Evolutionary conservation across 2,113 vertebrate genomes (phyloP).

Genomic region (Oreochromis niloticus): DNA sequence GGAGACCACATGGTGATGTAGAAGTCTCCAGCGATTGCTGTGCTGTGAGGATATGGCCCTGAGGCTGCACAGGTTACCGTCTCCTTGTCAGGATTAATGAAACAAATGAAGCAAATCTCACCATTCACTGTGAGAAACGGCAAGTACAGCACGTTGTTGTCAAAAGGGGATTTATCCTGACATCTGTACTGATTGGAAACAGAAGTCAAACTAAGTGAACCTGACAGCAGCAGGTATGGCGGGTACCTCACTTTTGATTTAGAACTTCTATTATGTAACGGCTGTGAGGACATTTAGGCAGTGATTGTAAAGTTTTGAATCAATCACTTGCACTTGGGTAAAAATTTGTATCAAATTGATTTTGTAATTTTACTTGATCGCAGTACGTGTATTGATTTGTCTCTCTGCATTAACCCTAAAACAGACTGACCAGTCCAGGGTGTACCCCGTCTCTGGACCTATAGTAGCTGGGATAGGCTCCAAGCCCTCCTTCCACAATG

Average conservation of each 20-base stretch:
- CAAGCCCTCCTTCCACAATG: neutral
- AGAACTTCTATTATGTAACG: neutral
- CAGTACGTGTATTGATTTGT: neutral
- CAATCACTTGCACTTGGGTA: neutral
- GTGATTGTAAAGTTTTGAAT: neutral
- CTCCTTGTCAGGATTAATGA: conserved; percentile 16
- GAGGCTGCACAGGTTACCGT: conserved; percentile 58
- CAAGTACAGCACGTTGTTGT: neutral
- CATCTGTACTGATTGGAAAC: neutral
- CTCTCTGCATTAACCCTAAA: neutral
- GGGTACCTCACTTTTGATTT: neutral
- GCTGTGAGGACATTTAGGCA: neutral
- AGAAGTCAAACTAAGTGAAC: neutral
- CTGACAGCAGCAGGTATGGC: neutral
- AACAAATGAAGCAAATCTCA: neutral
- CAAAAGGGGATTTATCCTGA: neutral
- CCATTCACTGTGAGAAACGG: conserved; percentile 37
- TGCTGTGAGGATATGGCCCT: conserved; percentile 81
- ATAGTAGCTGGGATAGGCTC: neutral
- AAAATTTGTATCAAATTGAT: neutral
- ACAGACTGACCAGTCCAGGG: neutral
- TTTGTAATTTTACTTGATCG: neutral
- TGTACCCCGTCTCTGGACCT: neutral
- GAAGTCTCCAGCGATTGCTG: conserved; percentile 76
- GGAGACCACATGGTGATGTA: conserved; percentile 86